Evolutionary conservation across 2,113 vertebrate genomes (phyloP), one percentile per base, ranked within the genome.

Genomic region (Calidris pugnax): DNA sequence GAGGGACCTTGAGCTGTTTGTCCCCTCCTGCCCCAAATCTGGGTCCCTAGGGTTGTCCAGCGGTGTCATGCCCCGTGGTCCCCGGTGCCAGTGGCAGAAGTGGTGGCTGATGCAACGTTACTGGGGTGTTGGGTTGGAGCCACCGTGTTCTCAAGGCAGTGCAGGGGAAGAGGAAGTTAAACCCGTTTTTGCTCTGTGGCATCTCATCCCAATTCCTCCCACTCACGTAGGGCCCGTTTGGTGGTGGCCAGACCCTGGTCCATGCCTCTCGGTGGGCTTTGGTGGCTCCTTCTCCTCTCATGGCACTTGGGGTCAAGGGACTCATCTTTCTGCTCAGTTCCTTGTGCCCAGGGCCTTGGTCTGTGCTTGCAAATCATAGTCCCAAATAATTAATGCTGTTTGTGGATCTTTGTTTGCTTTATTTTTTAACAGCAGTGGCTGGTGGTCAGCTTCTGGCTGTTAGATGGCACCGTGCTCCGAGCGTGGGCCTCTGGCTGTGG

Each of bases 401-500:
- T 41, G 37, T 24, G 39, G 30, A 27, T 14, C 41, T 74, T 32
- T 28, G 20, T 66, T 75, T 28, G 18, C 13, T 67, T 76, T n/a
- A 14, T 53, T 60, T 59, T 60, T 35, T 16, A 26, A 23, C 35
- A 60, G 6, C 0, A 0, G 2, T 18, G 21, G 12, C 18, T 2
- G 12, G 24, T 45, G 56, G 33, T 57, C 13, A 81, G 39, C 26
- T 21, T 33, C 57, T 60, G 28, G 41, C 63, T 37, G 28, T 6
- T 17, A 7, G 48, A 4, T 14, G 51, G 23, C 55, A 33, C 22
- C 9, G 0, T 9, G 15, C 26, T 43, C 59, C 0, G 0, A 57
- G 53, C 3, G 2, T 0, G 12, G 51, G 24, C 30, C 41, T 13
- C 26, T 19, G 85, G n/a, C 43, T 56, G 0, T 12, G 19, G 69